These are phyloP conservation scores for Condylostylus longicornis DNA, from an alignment of 1,140 invertebrate genomes.

Conservation along the genomic window DNA sequence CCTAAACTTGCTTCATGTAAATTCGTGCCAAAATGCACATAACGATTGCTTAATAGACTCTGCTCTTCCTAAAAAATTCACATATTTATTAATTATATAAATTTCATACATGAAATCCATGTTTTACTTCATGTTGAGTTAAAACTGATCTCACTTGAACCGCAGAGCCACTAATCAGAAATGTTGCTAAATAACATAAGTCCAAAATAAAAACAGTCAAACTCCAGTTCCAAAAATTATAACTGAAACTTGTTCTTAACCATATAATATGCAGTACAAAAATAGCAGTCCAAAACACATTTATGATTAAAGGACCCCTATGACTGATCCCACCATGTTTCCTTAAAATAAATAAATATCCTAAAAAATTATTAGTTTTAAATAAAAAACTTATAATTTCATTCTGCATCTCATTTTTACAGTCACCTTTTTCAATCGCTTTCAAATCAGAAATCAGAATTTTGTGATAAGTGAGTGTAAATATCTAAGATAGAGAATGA, in stretches of 20 bases:
- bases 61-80: slow-evolving; percentile 43
- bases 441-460: not conserved
- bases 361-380: slow-evolving; percentile 7
- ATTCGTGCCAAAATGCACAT: slow-evolving; percentile 30
- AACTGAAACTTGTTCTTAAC: slow-evolving; percentile 34
- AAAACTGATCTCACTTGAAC: slow-evolving; percentile 5
- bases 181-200: slow-evolving; percentile 42
- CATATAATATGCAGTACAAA: slow-evolving; percentile 45
- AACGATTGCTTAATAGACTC: slow-evolving; percentile 33
- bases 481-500: not conserved
- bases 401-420: not conserved
- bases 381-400: slow-evolving; percentile 1
- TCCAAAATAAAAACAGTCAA: slow-evolving; percentile 38
- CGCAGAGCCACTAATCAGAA: slow-evolving; percentile 39
- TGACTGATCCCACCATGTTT: slow-evolving; percentile 45
- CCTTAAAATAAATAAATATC: slow-evolving; percentile 53
- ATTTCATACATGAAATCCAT: not conserved
- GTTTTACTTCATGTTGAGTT: not conserved
- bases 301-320: slow-evolving; percentile 51
- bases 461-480: not conserved
- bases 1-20: slow-evolving; percentile 49
- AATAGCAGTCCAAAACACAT: slow-evolving; percentile 47
- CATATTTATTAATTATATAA: not conserved
- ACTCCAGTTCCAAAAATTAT: slow-evolving; percentile 33
- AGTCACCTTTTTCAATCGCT: not conserved